These are phyloP conservation scores for Thalpophila matura DNA, from an alignment of 2,888 invertebrate species.

Conservation along the genomic window DNA sequence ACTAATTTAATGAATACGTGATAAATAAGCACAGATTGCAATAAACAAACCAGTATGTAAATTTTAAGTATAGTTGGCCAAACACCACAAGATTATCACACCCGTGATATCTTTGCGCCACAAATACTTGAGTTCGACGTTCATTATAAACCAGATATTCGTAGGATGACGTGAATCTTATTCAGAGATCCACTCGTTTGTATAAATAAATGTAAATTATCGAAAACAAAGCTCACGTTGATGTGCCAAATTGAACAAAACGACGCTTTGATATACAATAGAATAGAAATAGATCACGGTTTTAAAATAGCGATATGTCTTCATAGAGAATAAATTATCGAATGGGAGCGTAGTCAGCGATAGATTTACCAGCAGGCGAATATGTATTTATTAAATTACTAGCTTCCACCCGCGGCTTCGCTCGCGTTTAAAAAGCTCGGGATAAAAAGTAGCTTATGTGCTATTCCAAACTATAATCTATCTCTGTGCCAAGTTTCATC, in stretches of 20 bases:
- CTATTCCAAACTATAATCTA: too few species aligned
- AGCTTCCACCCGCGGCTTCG: too few species aligned
- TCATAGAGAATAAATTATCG: slow-evolving; percentile 41
- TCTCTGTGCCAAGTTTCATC: too few species aligned
- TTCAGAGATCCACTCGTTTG: slow-evolving; percentile 49
- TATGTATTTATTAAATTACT: too few species aligned
- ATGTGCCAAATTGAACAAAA: slow-evolving; percentile 50
- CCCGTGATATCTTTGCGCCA: slow-evolving; percentile 1
- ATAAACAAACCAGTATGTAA: slow-evolving; percentile 4
- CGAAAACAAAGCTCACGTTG: slow-evolving; percentile 52
- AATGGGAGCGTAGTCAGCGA: slow-evolving; percentile 10
- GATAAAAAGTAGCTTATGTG: too few species aligned
- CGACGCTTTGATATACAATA: slow-evolving; percentile 22
- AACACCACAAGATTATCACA: slow-evolving; percentile 9
- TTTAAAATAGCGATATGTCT: slow-evolving; percentile 32
- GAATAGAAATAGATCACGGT: slow-evolving; percentile 40
- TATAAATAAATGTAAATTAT: slow-evolving; percentile 60
- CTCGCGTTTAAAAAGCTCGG: too few species aligned
- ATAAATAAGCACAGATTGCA: too few species aligned
- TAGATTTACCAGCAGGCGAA: not conserved
- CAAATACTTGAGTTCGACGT: slow-evolving; percentile 23
- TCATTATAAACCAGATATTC: slow-evolving; percentile 42
- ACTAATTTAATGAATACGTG: too few species aligned
- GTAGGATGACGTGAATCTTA: slow-evolving; percentile 53
- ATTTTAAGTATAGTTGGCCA: not conserved